phyloP scores from a whole-genome alignment of 2,797 vertebrate species.

The Adelosebastes latens region DNA sequence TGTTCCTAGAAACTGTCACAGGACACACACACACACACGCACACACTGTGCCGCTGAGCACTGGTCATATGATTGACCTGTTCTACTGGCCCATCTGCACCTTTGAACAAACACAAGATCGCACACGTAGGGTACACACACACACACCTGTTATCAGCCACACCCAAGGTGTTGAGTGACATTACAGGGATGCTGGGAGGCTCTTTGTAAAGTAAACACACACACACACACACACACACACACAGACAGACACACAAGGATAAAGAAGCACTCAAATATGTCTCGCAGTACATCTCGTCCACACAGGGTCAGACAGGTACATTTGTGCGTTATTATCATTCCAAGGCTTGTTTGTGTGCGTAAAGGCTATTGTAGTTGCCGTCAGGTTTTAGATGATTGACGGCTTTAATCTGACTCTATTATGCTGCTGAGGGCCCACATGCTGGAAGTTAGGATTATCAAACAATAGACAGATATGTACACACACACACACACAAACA shows the following conservation, averaged over 20 bases:
- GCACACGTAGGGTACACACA: slow-evolving; percentile 5
- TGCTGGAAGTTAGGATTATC: slow-evolving; percentile 70
- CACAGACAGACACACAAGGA: neutral
- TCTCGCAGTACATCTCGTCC: neutral
- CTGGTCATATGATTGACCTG: slow-evolving; percentile 80
- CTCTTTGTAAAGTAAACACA: slow-evolving; percentile 15
- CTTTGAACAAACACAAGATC: slow-evolving; percentile 42
- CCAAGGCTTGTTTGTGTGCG: neutral
- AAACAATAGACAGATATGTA: slow-evolving; percentile 52
- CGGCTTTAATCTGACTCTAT: slow-evolving; percentile 49
- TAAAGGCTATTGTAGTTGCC: slow-evolving; percentile 49
- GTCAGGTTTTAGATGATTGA: slow-evolving; percentile 63
- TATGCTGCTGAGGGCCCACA: slow-evolving; percentile 60
- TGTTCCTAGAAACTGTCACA: slow-evolving; percentile 47
- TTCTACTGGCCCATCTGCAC: slow-evolving; percentile 78
- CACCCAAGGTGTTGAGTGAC: slow-evolving; percentile 59
- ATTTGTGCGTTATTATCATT: slow-evolving; percentile 15
- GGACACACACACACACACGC: slow-evolving; percentile 4
- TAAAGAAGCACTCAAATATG: neutral
- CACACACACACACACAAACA: neutral
- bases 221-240: neutral
- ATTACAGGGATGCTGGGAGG: slow-evolving; percentile 28
- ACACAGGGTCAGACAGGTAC: slow-evolving; percentile 2
- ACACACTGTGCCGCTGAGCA: too few species aligned
- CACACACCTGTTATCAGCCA: slow-evolving; percentile 49